Evolutionary conservation across 2,888 invertebrate species (phyloP).

Genomic region (Tetanocera ferruginea): DNA sequence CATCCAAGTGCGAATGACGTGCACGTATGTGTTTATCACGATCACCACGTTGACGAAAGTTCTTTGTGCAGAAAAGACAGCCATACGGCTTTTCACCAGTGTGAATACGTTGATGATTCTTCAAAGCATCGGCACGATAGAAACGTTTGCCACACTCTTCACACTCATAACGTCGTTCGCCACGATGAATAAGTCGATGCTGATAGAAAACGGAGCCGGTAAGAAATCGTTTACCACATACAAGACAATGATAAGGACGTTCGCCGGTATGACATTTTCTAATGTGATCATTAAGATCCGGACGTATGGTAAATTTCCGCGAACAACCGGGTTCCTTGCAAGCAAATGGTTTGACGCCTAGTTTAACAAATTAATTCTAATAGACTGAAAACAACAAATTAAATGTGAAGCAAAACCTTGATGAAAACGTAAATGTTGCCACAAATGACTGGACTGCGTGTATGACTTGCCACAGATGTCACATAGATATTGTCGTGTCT

Average conservation of each 20-base stretch:
- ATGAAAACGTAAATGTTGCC: constrained; percentile 78
- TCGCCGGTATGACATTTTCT: constrained; percentile 77
- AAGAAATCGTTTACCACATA: constrained; percentile 75
- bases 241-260: constrained; percentile 75
- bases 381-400: neutral
- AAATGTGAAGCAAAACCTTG: constrained; percentile 69
- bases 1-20: constrained; percentile 70
- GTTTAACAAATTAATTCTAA: neutral
- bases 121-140: constrained; percentile 76
- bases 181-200: constrained; percentile 75
- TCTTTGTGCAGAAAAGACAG: constrained; percentile 72
- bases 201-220: constrained; percentile 77
- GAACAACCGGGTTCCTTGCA: constrained; percentile 75
- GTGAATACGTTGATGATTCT: constrained; percentile 75
- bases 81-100: constrained; percentile 74
- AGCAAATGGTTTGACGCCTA: constrained; percentile 76
- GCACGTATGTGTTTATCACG: constrained; percentile 74
- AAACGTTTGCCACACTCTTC: constrained; percentile 76
- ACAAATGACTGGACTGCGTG: constrained; percentile 76
- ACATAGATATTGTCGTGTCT: constrained; percentile 72
- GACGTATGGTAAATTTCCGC: constrained; percentile 75
- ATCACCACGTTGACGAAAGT: constrained; percentile 74
- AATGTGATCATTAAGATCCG: constrained; percentile 76
- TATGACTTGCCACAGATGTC: constrained; percentile 76
- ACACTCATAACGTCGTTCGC: constrained; percentile 76